Evolutionary conservation across 2,113 vertebrate genomes (phyloP).

Genomic region (Aspiorhynchus laticeps): DNA sequence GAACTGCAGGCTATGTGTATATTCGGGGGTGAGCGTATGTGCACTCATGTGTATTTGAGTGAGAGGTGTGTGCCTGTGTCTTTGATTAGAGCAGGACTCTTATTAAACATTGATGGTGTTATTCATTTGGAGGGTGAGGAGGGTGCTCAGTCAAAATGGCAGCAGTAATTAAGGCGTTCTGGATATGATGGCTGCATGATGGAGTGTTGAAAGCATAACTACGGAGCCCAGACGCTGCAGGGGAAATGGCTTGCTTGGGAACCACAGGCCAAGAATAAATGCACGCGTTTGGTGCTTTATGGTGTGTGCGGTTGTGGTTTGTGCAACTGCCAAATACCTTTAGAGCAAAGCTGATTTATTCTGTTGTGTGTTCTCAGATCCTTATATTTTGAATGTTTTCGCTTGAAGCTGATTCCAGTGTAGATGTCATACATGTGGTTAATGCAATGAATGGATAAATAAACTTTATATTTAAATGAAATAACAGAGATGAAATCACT

Average conservation of each 20-base stretch:
- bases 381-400: background rate
- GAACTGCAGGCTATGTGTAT: constrained; percentile 67
- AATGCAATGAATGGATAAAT: background rate
- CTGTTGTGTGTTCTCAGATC: background rate
- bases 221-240: constrained; percentile 46
- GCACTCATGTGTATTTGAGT: constrained; percentile 22
- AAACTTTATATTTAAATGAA: background rate
- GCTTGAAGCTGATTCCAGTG: background rate
- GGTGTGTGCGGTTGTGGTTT: background rate
- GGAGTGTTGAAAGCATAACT: constrained; percentile 87
- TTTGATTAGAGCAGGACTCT: constrained; percentile 75
- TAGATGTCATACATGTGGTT: background rate
- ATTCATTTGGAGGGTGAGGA: constrained; percentile 80
- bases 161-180: constrained; percentile 91
- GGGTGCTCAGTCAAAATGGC: constrained; percentile 89
- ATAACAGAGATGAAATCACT: background rate
- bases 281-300: background rate
- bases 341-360: constrained; percentile 11
- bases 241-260: constrained; percentile 25
- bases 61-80: constrained; percentile 67
- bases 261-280: constrained; percentile 14
- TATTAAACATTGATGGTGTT: constrained; percentile 90
- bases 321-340: background rate
- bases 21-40: constrained; percentile 59
- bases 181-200: constrained; percentile 72